Percentiles rank a stretch among this genome's conserved stretches.
Conservation (phyloP, 2,888 invertebrate genomes). For the Dexiosoma caninum region DNA sequence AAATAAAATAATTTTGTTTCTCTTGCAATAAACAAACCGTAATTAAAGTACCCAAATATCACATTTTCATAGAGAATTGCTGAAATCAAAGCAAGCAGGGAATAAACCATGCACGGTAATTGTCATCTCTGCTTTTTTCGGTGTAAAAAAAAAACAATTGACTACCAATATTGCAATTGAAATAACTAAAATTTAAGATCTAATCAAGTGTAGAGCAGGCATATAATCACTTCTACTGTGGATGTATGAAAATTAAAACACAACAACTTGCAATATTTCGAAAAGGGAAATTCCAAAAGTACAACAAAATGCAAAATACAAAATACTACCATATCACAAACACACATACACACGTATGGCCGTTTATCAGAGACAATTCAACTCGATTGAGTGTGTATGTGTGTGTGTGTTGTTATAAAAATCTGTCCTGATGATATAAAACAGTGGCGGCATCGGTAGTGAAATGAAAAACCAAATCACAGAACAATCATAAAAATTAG, state of each 20-base stretch:
- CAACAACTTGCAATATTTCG: constrained; percentile 11
- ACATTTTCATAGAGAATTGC: background rate
- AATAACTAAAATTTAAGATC: constrained; percentile 63
- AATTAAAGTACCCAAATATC: too few relatives aligned
- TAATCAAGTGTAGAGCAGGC: constrained; percentile 62
- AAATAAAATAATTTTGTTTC: too few relatives aligned
- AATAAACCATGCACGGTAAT: constrained; percentile 45
- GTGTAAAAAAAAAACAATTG: constrained; percentile 51
- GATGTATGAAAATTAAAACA: background rate
- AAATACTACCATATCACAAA: background rate
- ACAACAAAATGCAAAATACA: background rate
- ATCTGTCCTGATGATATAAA: constrained; percentile 26
- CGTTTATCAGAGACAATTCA: constrained; percentile 40
- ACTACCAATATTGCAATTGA: constrained; percentile 51
- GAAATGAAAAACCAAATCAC: constrained; percentile 63
- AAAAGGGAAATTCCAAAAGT: constrained; percentile 23
- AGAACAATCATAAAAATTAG: constrained; percentile 70
- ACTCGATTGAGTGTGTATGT: background rate
- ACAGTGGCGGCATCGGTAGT: constrained; percentile 31
- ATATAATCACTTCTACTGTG: constrained; percentile 54
- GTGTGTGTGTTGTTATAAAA: background rate
- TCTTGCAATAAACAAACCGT: too few relatives aligned
- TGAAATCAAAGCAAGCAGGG: constrained; percentile 13
- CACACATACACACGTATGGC: too few relatives aligned
- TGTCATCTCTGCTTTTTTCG: background rate